A percentile compares a stretch with the other conserved stretches of the same genome.
These are phyloP conservation scores for Neoscelio sp. DNA, from an alignment of 2,888 invertebrate genomes.

Conservation along the genomic window DNA sequence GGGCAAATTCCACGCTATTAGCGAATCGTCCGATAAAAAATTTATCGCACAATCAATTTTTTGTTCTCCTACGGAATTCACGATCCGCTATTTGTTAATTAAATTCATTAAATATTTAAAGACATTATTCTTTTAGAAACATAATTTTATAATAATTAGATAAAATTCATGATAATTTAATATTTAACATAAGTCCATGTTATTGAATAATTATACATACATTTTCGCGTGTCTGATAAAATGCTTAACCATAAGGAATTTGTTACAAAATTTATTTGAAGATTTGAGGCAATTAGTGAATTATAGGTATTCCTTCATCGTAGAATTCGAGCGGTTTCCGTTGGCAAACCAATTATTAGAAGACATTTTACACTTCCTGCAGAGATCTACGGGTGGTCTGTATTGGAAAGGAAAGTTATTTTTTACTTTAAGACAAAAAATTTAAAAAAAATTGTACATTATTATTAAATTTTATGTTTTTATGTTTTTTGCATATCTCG, in stretches of 20 bases:
- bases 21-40: slow-evolving; percentile 27
- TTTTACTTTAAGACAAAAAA: slow-evolving; percentile 35
- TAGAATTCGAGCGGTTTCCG: slow-evolving; percentile 63
- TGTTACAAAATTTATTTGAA: slow-evolving; percentile 54
- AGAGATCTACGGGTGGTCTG: slow-evolving; percentile 64
- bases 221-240: not conserved
- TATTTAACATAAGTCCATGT: too few species aligned
- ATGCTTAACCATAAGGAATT: slow-evolving; percentile 24
- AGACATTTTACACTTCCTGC: slow-evolving; percentile 69
- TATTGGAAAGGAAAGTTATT: slow-evolving; percentile 37
- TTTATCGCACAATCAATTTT: too few species aligned
- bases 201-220: too few species aligned
- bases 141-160: too few species aligned
- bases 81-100: too few species aligned
- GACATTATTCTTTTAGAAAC: too few species aligned
- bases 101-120: too few species aligned
- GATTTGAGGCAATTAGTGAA: slow-evolving; percentile 45
- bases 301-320: slow-evolving; percentile 54
- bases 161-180: too few species aligned
- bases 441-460: slow-evolving; percentile 6
- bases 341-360: slow-evolving; percentile 66
- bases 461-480: too few species aligned
- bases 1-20: slow-evolving; percentile 31
- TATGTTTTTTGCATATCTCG: too few species aligned
- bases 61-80: too few species aligned